These are phyloP conservation scores for Drosophila azteca DNA, from an alignment of 1,140 invertebrate species.

Conservation along the genomic window DNA sequence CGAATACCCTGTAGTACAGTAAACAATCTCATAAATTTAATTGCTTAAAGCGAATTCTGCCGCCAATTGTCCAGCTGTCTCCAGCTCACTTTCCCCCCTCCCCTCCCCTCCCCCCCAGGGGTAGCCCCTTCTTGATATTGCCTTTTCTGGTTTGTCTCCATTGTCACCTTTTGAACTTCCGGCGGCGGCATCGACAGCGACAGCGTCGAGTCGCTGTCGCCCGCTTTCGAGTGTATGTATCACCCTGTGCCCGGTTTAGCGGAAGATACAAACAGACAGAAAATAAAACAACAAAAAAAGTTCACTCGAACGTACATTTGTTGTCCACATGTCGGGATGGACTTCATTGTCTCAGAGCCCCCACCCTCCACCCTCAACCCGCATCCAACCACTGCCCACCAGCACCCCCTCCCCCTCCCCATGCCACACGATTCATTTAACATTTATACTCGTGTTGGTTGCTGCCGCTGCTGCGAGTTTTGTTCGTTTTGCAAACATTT, in stretches of 20 bases:
- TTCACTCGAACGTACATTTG: conserved; percentile 70
- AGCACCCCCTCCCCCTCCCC: no score
- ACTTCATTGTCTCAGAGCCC: conserved; percentile 58
- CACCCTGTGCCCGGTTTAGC: conserved; percentile 12
- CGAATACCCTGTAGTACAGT: conserved; percentile 1
- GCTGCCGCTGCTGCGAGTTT: conserved; percentile 28
- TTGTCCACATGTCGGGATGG: conserved; percentile 68
- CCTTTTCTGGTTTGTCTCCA: conserved; percentile 39
- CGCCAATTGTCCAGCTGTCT: conserved; percentile 56
- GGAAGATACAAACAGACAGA: background rate
- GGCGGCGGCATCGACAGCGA: conserved; percentile 40
- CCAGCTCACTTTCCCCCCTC: no score
- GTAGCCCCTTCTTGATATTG: background rate
- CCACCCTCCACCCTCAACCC: background rate
- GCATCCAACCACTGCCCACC: no score
- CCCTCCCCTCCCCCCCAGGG: no score
- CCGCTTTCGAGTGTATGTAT: conserved; percentile 32
- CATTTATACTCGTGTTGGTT: conserved; percentile 65
- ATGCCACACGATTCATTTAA: conserved; percentile 66
- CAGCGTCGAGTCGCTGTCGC: no score
- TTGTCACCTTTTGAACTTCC: conserved; percentile 81
- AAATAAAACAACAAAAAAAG: conserved; percentile 38
- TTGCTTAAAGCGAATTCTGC: conserved; percentile 77
- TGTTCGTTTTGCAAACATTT: conserved; percentile 75
- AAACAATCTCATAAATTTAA: conserved; percentile 80